Evolutionary conservation across 2,797 vertebrate genomes (phyloP).

Genomic region (Ctenosaura bakeri): DNA sequence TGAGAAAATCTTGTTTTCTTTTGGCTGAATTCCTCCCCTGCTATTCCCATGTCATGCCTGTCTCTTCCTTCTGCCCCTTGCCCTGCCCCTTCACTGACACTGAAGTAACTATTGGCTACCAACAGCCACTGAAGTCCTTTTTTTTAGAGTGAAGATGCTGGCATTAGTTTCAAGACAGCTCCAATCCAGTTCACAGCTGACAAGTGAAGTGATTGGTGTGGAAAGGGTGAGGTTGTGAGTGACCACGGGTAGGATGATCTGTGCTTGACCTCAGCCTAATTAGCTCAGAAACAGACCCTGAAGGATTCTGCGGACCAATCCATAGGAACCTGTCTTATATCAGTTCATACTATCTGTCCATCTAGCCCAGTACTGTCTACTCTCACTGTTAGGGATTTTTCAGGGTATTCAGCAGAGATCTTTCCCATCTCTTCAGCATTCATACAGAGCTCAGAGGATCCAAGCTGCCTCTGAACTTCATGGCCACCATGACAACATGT

Average conservation of each 20-base stretch:
- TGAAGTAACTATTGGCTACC: slow-evolving; percentile 22
- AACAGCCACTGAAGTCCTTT: slow-evolving; percentile 14
- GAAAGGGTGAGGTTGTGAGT: background rate
- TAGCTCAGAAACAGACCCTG: background rate
- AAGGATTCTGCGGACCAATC: background rate
- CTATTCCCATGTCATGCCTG: background rate
- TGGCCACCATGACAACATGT: background rate
- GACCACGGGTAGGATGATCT: background rate
- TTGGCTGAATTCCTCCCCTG: slow-evolving; percentile 28
- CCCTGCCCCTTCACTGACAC: slow-evolving; percentile 19
- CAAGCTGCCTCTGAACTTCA: background rate
- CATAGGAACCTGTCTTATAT: background rate
- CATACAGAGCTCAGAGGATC: background rate
- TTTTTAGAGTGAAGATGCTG: slow-evolving; percentile 15
- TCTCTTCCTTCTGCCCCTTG: slow-evolving; percentile 29
- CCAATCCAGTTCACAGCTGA: slow-evolving; percentile 1
- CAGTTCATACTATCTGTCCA: background rate
- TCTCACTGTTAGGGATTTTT: background rate
- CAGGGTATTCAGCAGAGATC: background rate
- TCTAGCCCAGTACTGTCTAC: background rate
- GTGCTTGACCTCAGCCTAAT: background rate
- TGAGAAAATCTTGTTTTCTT: slow-evolving; percentile 45
- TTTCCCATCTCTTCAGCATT: background rate
- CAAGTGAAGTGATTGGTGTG: background rate
- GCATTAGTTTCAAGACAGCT: background rate